phyloP scores from a whole-genome alignment of 2,888 invertebrate species.

The Agriopis marginaria region DNA sequence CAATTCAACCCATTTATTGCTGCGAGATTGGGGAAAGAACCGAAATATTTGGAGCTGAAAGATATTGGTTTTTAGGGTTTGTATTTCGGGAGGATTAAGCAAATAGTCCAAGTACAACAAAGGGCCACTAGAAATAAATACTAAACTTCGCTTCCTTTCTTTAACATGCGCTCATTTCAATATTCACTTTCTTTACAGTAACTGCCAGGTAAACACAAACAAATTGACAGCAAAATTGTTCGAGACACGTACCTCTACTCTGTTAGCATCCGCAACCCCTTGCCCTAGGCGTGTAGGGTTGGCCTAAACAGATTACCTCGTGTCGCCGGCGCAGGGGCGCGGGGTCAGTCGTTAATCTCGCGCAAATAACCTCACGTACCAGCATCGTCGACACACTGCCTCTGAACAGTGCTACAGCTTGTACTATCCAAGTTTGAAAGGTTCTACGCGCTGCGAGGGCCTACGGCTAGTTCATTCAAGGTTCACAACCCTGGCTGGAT shows the following conservation, averaged over 20 bases:
- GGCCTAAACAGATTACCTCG: slow-evolving; percentile 66
- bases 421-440: slow-evolving; percentile 7
- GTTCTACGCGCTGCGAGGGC: background rate
- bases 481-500: background rate
- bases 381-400: slow-evolving; percentile 37
- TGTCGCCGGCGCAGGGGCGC: slow-evolving; percentile 48
- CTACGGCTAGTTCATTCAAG: slow-evolving; percentile 6
- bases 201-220: slow-evolving; percentile 26
- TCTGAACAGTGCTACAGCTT: slow-evolving; percentile 20
- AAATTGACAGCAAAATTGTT: slow-evolving; percentile 15
- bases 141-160: background rate
- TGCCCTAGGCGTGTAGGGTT: slow-evolving; percentile 39
- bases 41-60: background rate
- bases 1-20: slow-evolving; percentile 24
- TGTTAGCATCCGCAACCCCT: slow-evolving; percentile 42
- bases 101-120: background rate
- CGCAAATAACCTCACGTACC: slow-evolving; percentile 76
- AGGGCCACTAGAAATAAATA: background rate
- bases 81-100: background rate
- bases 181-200: slow-evolving; percentile 4
- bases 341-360: slow-evolving; percentile 71
- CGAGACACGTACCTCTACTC: slow-evolving; percentile 20
- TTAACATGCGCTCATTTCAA: slow-evolving; percentile 9
- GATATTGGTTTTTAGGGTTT: background rate
- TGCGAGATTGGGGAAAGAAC: slow-evolving; percentile 19